Conservation (phyloP, 2,888 invertebrate species). For the Leptopilina drosophilae region DNA sequence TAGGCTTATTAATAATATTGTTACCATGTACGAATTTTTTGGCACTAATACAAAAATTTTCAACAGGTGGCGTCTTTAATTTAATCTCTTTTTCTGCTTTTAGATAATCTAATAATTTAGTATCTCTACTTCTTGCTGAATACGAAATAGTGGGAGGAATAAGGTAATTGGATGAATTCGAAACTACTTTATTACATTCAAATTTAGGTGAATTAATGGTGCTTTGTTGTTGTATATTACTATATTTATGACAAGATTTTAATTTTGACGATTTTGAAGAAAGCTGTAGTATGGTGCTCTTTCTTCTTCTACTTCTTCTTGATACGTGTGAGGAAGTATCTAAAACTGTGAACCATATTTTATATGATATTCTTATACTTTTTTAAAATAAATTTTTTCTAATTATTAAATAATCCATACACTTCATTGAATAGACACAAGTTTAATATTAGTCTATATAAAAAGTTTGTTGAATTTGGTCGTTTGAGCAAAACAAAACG, state of each 20-base stretch:
- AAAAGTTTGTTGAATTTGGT: too few species aligned
- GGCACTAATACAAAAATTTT: not conserved
- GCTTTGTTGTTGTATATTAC: slow-evolving; percentile 60
- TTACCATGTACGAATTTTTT: not conserved
- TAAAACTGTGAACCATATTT: not conserved
- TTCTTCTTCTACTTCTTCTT: not conserved
- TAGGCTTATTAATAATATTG: not conserved
- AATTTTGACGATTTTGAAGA: slow-evolving; percentile 63
- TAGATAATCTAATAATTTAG: slow-evolving; percentile 50
- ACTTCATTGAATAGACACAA: too few species aligned
- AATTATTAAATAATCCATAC: too few species aligned
- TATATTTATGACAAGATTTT: slow-evolving; percentile 73
- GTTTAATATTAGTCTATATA: too few species aligned
- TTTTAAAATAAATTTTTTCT: too few species aligned
- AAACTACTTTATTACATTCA: slow-evolving; percentile 58
- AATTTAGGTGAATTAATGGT: slow-evolving; percentile 68
- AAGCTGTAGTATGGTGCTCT: not conserved
- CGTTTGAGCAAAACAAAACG: too few species aligned
- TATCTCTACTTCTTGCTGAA: slow-evolving; percentile 51
- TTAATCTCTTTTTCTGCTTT: slow-evolving; percentile 46
- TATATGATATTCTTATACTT: not conserved
- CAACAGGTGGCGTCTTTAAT: not conserved
- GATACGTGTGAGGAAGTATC: not conserved
- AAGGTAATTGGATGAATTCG: slow-evolving; percentile 54
- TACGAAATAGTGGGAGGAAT: slow-evolving; percentile 58